phyloP scores from a whole-genome alignment of 2,888 invertebrate genomes.

The Ophion ventricosus region DNA sequence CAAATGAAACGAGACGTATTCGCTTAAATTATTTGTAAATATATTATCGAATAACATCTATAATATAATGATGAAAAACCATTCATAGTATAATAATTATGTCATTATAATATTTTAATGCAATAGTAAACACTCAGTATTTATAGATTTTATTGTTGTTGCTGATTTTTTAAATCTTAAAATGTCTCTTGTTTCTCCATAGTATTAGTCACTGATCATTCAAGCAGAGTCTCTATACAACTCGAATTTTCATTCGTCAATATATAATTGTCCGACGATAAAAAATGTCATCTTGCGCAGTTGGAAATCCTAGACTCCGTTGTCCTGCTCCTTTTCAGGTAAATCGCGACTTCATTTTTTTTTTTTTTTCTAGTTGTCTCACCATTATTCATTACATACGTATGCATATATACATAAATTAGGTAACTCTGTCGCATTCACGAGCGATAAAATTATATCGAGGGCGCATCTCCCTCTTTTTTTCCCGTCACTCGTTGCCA shows the following conservation, averaged over 20 bases:
- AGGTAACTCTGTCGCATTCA: conserved; percentile 20
- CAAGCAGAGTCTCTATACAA: conserved; percentile 36
- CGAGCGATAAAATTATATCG: conserved; percentile 14
- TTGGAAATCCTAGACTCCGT: conserved; percentile 54
- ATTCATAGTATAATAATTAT: conserved; percentile 78
- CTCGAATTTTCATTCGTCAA: conserved; percentile 29
- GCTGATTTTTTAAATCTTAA: conserved; percentile 58
- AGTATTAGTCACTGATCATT: conserved; percentile 35
- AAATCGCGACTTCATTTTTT: conserved; percentile 44
- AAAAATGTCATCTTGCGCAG: conserved; percentile 36
- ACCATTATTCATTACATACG: conserved; percentile 11
- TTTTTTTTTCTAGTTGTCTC: conserved; percentile 13
- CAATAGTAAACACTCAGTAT: conserved; percentile 79
- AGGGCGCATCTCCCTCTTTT: conserved; percentile 39
- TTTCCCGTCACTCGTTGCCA: conserved; percentile 50
- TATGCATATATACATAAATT: conserved; percentile 29
- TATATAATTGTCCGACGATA: conserved; percentile 45
- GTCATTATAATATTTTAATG: conserved; percentile 78
- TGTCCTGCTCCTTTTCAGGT: conserved; percentile 56
- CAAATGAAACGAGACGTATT: conserved; percentile 71
- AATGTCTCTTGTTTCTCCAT: conserved; percentile 54
- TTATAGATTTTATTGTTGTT: conserved; percentile 75
- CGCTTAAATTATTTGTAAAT: conserved; percentile 80
- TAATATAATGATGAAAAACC: conserved; percentile 82
- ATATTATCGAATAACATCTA: conserved; percentile 82